A percentile compares a stretch with the other conserved stretches of the same genome.
phyloP scores from a whole-genome alignment of 2,113 vertebrate species.

The Perccottus glenii region DNA sequence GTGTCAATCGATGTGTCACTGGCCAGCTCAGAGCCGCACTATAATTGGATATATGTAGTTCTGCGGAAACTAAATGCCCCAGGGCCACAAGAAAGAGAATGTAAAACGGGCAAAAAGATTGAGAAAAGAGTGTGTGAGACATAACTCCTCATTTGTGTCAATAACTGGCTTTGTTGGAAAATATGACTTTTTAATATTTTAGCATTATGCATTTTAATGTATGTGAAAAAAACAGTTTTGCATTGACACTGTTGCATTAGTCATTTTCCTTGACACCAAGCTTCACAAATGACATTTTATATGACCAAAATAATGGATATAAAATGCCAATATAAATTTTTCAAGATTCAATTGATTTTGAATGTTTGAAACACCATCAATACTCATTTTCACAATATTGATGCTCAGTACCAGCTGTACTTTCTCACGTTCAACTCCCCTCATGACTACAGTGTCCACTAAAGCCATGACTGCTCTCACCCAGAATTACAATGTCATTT shows the following conservation, averaged over 20 bases:
- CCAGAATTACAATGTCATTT: no score
- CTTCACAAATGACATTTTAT: background rate
- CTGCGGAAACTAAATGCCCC: constrained; percentile 41
- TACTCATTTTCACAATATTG: background rate
- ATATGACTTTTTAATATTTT: constrained; percentile 10
- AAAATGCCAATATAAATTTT: constrained; percentile 6
- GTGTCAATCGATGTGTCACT: constrained; percentile 69
- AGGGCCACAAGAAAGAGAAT: constrained; percentile 28
- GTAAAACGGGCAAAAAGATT: constrained; percentile 21
- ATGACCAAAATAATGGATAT: background rate
- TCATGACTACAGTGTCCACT: no score
- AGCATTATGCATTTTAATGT: constrained; percentile 23
- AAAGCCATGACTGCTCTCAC: no score
- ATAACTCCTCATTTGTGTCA: constrained; percentile 32
- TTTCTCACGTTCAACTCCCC: no score
- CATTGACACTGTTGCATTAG: background rate
- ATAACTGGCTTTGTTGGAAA: background rate
- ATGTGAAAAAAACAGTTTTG: background rate
- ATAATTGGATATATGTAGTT: constrained; percentile 60
- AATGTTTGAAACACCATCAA: background rate
- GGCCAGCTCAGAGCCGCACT: constrained; percentile 40
- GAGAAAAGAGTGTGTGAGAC: constrained; percentile 20
- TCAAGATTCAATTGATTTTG: background rate
- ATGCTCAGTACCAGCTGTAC: background rate
- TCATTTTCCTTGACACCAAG: background rate